Evolutionary conservation across 2,888 invertebrate genomes (phyloP).

Genomic region (Drosophila anceps): DNA sequence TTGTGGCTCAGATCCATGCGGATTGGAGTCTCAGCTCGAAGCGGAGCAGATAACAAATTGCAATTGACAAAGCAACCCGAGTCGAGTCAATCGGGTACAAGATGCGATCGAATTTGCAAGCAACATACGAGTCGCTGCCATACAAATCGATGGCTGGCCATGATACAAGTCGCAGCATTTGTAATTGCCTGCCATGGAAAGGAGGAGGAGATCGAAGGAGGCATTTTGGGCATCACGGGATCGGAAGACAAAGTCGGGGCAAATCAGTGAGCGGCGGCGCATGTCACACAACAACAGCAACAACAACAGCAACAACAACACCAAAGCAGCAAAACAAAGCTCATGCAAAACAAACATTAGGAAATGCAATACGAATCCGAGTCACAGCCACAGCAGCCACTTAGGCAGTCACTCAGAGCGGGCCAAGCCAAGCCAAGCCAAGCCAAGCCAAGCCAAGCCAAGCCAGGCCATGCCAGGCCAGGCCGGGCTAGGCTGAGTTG

Average conservation of each 20-base stretch:
- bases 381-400: slow-evolving; percentile 71
- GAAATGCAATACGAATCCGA: slow-evolving; percentile 81
- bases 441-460: no score
- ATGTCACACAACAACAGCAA: slow-evolving; percentile 65
- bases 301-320: neutral
- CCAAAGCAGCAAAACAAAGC: slow-evolving; percentile 44
- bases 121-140: slow-evolving; percentile 66
- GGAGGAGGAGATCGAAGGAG: slow-evolving; percentile 19
- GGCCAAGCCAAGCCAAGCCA: slow-evolving; percentile 29
- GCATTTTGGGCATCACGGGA: slow-evolving; percentile 16
- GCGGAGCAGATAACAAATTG: slow-evolving; percentile 81
- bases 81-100: slow-evolving; percentile 68
- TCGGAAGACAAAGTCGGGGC: slow-evolving; percentile 55
- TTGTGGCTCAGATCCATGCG: slow-evolving; percentile 18
- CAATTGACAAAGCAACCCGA: slow-evolving; percentile 83
- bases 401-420: slow-evolving; percentile 75
- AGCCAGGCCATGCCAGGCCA: slow-evolving; percentile 30
- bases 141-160: slow-evolving; percentile 81
- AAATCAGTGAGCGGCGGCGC: slow-evolving; percentile 73
- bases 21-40: slow-evolving; percentile 32
- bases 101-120: slow-evolving; percentile 83
- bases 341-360: slow-evolving; percentile 82
- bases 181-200: slow-evolving; percentile 62
- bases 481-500: slow-evolving; percentile 29
- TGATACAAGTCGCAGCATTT: slow-evolving; percentile 82